phyloP scores from a whole-genome alignment of 2,113 vertebrate species.

The Probosciger aterrimus region DNA sequence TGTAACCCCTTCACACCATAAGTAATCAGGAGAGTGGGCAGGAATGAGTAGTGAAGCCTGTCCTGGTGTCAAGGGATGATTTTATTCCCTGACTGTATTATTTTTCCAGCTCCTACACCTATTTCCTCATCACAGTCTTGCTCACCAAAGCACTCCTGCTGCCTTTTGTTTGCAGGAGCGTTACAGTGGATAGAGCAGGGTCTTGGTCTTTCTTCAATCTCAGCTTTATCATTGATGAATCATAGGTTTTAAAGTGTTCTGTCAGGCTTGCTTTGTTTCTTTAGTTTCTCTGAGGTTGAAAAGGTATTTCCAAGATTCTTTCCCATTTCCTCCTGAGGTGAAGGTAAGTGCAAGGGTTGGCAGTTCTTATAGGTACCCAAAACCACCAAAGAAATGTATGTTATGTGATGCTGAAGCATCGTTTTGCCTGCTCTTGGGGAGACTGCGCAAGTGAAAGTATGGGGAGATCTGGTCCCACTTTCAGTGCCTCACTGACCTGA shows the following conservation, averaged over 20 bases:
- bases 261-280: neutral
- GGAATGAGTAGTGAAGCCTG: neutral
- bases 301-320: neutral
- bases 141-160: neutral
- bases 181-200: neutral
- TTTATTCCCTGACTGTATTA: neutral
- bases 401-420: neutral
- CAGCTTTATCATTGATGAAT: neutral
- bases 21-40: neutral
- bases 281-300: neutral
- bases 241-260: neutral
- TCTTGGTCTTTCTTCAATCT: neutral
- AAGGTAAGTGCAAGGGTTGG: neutral
- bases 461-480: neutral
- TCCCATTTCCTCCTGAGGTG: rapidly evolving
- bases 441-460: neutral
- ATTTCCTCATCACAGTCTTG: neutral
- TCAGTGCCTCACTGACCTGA: neutral
- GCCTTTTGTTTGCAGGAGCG: neutral
- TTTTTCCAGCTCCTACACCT: neutral
- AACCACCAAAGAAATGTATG: neutral
- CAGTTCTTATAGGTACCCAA: neutral
- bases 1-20: neutral
- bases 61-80: neutral
- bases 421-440: neutral